These are phyloP conservation scores for Zoanthus sociatus DNA, from an alignment of 92 coral and sea anemone genomes.

Conservation along the genomic window DNA sequence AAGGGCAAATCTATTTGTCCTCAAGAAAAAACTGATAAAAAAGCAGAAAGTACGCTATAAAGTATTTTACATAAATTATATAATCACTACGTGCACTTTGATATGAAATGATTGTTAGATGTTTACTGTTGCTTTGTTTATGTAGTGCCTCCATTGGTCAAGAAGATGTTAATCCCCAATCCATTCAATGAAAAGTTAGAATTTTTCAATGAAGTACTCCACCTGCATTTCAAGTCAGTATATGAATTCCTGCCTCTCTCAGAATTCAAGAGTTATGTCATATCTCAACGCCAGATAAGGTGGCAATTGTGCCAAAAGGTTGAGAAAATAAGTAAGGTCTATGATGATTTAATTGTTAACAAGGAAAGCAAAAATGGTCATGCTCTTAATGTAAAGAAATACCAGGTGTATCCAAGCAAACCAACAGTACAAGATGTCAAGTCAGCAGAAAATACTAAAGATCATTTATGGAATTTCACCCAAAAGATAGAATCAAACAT, in stretches of 20 bases:
- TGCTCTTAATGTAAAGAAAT: constrained; percentile 52
- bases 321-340: constrained; percentile 21
- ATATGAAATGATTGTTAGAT: constrained; percentile 12
- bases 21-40: constrained; percentile 36
- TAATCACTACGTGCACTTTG: constrained; percentile 12
- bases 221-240: constrained; percentile 12
- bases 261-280: background rate
- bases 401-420: constrained; percentile 50
- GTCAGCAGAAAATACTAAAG: constrained; percentile 40
- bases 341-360: constrained; percentile 38
- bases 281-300: constrained; percentile 10
- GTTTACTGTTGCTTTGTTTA: constrained; percentile 10
- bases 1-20: constrained; percentile 38
- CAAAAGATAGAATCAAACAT: constrained; percentile 49
- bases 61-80: constrained; percentile 3
- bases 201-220: constrained; percentile 13
- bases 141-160: constrained; percentile 14
- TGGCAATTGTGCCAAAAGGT: constrained; percentile 16
- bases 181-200: constrained; percentile 10
- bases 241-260: constrained; percentile 16
- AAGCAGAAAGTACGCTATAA: constrained; percentile 16
- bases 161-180: constrained; percentile 11
- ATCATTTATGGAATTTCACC: constrained; percentile 47
- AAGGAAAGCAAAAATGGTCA: constrained; percentile 23
- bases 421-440: constrained; percentile 45